phyloP scores from a whole-genome alignment of 2,888 invertebrate genomes.

The Drosophila anomalipes region DNA sequence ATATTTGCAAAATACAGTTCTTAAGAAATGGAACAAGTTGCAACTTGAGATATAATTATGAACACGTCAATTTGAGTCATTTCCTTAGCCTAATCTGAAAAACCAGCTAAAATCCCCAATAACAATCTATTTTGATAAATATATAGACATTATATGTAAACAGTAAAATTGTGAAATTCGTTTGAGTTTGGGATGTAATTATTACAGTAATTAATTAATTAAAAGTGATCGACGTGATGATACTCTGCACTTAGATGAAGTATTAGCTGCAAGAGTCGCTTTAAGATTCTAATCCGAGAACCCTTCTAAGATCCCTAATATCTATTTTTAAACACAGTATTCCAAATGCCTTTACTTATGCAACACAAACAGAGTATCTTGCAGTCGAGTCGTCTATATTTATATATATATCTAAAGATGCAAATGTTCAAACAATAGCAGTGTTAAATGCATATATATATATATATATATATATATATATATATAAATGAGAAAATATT shows the following conservation, averaged over 20 bases:
- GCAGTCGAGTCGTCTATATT: neutral
- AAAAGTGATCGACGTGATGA: neutral
- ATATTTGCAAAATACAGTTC: neutral
- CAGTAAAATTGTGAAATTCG: neutral
- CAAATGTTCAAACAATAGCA: conserved; percentile 5
- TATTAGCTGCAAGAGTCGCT: neutral
- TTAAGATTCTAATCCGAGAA: neutral
- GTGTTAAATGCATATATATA: neutral
- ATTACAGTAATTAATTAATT: neutral
- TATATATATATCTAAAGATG: conserved; percentile 23
- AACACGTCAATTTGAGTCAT: neutral
- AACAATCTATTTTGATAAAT: neutral
- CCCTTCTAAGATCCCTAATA: neutral
- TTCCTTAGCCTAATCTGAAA: neutral
- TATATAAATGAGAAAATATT: too few relatives aligned
- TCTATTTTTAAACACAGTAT: neutral
- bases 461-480: neutral
- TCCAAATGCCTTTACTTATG: neutral
- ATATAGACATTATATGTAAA: neutral
- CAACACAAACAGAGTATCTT: neutral
- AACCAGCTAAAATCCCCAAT: neutral
- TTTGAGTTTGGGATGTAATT: conserved; percentile 18
- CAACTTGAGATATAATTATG: neutral
- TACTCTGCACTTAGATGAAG: too few relatives aligned
- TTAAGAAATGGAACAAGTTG: neutral